These are phyloP conservation scores for Silurus asotus DNA, from an alignment of 2,113 vertebrate genomes.

Conservation along the genomic window DNA sequence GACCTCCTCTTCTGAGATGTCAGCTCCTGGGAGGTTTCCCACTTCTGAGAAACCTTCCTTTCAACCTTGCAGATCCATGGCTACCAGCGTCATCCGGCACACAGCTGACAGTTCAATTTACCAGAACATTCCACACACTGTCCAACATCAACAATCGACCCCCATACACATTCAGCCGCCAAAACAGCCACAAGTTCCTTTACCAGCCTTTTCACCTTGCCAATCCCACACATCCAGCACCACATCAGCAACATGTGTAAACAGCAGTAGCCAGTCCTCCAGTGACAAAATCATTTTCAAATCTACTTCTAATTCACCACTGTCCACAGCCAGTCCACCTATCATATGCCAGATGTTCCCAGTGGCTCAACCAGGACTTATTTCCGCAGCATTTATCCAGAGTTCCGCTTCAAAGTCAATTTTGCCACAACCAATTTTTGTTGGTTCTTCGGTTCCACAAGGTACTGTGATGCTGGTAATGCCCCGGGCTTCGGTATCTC, in stretches of 20 bases:
- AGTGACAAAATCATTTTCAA: slow-evolving; percentile 46
- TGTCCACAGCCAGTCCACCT: slow-evolving; percentile 75
- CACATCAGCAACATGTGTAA: slow-evolving; percentile 49
- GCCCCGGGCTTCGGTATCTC: slow-evolving; percentile 78
- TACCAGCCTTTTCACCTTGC: slow-evolving; percentile 24
- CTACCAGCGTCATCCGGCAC: slow-evolving; percentile 88
- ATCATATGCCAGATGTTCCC: slow-evolving; percentile 96
- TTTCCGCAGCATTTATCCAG: slow-evolving; percentile 85
- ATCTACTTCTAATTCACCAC: slow-evolving; percentile 64
- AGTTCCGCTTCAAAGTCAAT: slow-evolving; percentile 73
- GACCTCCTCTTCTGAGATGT: slow-evolving; percentile 50
- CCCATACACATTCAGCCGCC: slow-evolving; percentile 33
- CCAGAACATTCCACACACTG: slow-evolving; percentile 68
- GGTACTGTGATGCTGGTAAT: slow-evolving; percentile 94
- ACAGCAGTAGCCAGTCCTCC: slow-evolving; percentile 37
- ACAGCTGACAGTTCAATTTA: slow-evolving; percentile 77
- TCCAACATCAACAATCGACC: slow-evolving; percentile 53
- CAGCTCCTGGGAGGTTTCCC: slow-evolving; percentile 41
- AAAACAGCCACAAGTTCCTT: slow-evolving; percentile 48
- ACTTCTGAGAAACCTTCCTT: slow-evolving; percentile 47
- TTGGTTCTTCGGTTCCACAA: slow-evolving; percentile 84
- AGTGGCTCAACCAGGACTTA: slow-evolving; percentile 78
- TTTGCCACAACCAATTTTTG: slow-evolving; percentile 78
- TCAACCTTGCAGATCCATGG: slow-evolving; percentile 79
- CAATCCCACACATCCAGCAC: slow-evolving; percentile 62